Base-by-base conservation (phyloP, 2,797 vertebrate genomes). In the Sorex maritimensis region DNA sequence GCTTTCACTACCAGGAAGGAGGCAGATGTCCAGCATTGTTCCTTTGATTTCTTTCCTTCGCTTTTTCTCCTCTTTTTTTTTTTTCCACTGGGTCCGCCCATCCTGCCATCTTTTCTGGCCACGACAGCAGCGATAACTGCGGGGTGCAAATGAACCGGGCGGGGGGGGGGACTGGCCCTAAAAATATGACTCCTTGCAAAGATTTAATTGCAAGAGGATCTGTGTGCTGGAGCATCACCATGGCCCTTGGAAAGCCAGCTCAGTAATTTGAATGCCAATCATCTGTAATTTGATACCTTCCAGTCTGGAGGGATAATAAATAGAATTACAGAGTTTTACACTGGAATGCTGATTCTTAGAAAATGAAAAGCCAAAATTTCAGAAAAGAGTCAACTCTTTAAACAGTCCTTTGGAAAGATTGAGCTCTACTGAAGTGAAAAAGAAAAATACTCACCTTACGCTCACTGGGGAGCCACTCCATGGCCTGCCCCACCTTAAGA, bases 281-380 rank as follows among this genome's bases (percentile, higher is more conserved):
- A 28, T 28, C 26, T 67, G 95, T 84, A 95, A 95, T 95, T 93
- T 96, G 93, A 72, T 14, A 71, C 74, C 84, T 95, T 71, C 6
- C 0, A 61, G 11, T 92, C n/a, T 71, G 55, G 88, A 95, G 80
- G 13, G 58, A 55, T 93, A 93, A 93, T 94, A 92, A 88, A 61
- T 91, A 90, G 83, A 94, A 96, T 84, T 28, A 88, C 21, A 1
- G 5, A 63, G 52, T 95, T 49, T 91, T 88, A 14, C 4, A 14
- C 0, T 0, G 80, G 46, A 44, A 82, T 80, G 63, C 3, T 71
- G 75, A 73, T 55, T 41, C 75, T 97, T 55, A 90, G 81, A 81
- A 88, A 92, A 93, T 61, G 21, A 61, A 24, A 46, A 17, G 7
- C 26, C 0, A 0, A 21, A 52, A 80, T 81, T 94, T 26, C 68